Evolutionary conservation across 1,140 invertebrate genomes (phyloP), one percentile per base, ranked within the genome.

Genomic region (Drosophila parvula): DNA sequence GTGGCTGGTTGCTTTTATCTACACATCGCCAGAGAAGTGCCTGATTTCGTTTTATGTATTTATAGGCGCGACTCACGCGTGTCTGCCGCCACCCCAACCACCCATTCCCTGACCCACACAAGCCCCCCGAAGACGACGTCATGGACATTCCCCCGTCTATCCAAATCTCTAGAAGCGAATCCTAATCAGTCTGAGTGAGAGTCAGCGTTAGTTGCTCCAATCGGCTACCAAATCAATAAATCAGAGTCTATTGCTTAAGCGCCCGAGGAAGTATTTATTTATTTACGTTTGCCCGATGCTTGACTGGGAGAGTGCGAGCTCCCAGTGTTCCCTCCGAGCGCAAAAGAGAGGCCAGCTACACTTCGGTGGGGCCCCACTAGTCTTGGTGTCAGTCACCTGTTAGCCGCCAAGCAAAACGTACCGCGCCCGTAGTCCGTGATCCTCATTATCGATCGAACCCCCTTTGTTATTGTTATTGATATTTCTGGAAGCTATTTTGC

Each of bases 1-100:
- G 74, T 80, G 77, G 60, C 75, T 75, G 61, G 62, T 61, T 56
- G 36, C 43, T 76, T 79, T 80, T 80, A 89, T 88, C 81, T 86
- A 63, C 44, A 45, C 71, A 79, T 56, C 43, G 48, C 18, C 63
- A 12, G 7, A 50, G 32, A 22, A 36, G 36, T 50, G 68, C 44
- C 50, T 40, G 69, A 62, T 68, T 63, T 55, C 38, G 44, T 44
- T 44, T 40, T 3, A 22, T 22, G 22, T 22, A 22, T 22, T 22
- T 22, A 22, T 22, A 22, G 22, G 22, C 22, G n/a, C 44, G 18
- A 64, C 30, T 44, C 30, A n/a, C 64, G 64, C 50, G 63, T 68
- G 67, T 36, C 50, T 11, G 32, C 50, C 34, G 5, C 50, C 12
- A 53, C 50, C 50, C 68, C 68, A 71, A 58, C 53, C 62, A 48